Percentiles rank a stretch among this genome's conserved stretches.
Evolutionary conservation across 2,113 vertebrate genomes (phyloP).

Genomic region (Ploceus nigricollis): DNA sequence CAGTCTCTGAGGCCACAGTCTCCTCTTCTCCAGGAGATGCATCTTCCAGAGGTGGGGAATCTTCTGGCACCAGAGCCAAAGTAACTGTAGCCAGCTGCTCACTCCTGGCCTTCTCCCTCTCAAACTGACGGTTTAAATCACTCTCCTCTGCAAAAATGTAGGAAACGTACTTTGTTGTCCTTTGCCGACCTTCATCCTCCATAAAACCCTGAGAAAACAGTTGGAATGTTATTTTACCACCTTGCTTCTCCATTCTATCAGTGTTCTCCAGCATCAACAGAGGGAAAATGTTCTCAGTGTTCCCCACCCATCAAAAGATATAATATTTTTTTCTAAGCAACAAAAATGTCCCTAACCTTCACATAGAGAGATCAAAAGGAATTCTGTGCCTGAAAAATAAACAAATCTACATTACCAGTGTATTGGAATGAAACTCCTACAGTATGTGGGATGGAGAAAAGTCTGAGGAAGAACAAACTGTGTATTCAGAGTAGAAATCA

Average conservation of each 20-base stretch:
- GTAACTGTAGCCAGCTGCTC: constrained; percentile 78
- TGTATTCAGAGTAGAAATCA: background rate
- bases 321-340: background rate
- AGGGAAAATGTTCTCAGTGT: background rate
- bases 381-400: background rate
- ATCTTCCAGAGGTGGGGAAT: constrained; percentile 16
- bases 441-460: background rate
- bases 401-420: background rate
- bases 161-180: constrained; percentile 91
- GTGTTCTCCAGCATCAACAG: background rate
- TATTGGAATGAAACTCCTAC: background rate
- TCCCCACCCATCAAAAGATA: background rate
- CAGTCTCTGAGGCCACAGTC: constrained; percentile 46
- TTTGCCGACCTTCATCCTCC: constrained; percentile 93
- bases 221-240: background rate
- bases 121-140: constrained; percentile 83
- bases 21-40: constrained; percentile 31
- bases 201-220: constrained; percentile 84
- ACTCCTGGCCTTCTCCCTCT: constrained; percentile 86
- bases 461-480: background rate
- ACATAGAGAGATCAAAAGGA: background rate
- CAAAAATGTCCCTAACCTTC: background rate
- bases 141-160: constrained; percentile 85
- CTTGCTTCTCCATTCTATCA: background rate
- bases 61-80: constrained; percentile 59